phyloP scores from a whole-genome alignment of 2,888 invertebrate genomes.

The Leptothorax acervorum region DNA sequence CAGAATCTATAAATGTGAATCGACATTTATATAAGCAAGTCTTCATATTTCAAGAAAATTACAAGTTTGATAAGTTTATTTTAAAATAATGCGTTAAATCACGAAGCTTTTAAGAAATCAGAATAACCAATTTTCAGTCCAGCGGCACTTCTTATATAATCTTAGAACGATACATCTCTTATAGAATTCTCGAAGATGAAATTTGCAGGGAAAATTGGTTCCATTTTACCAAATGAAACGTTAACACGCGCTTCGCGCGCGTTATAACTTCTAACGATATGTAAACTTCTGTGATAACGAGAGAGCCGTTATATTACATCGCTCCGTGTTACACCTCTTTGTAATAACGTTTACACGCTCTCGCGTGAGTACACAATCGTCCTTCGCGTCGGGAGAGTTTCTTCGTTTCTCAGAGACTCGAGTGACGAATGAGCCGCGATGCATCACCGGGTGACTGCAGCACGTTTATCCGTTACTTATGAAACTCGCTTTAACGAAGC shows the following conservation, averaged over 20 bases:
- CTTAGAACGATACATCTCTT: neutral
- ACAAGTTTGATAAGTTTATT: neutral
- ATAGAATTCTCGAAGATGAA: neutral
- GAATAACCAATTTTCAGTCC: slow-evolving; percentile 16
- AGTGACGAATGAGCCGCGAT: slow-evolving; percentile 64
- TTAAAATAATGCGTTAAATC: neutral
- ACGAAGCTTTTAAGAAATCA: neutral
- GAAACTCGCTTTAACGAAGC: slow-evolving; percentile 37
- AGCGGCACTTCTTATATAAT: neutral
- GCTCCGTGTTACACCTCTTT: slow-evolving; percentile 33
- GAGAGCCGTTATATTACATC: slow-evolving; percentile 23
- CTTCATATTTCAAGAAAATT: neutral
- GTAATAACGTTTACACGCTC: slow-evolving; percentile 49
- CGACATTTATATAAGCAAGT: neutral
- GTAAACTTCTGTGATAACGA: slow-evolving; percentile 48
- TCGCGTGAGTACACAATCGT: slow-evolving; percentile 33
- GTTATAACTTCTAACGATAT: slow-evolving; percentile 40
- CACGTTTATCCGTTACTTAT: slow-evolving; percentile 55
- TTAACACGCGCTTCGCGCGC: neutral
- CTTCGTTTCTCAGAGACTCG: slow-evolving; percentile 56
- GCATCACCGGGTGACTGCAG: slow-evolving; percentile 69
- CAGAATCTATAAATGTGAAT: neutral
- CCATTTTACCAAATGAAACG: neutral
- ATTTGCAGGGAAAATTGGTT: neutral
- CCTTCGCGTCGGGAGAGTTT: slow-evolving; percentile 20